A percentile compares a stretch with the other conserved stretches of the same genome.
Conservation (phyloP, 2,888 invertebrate species). For the Chydorus sphaericus region DNA sequence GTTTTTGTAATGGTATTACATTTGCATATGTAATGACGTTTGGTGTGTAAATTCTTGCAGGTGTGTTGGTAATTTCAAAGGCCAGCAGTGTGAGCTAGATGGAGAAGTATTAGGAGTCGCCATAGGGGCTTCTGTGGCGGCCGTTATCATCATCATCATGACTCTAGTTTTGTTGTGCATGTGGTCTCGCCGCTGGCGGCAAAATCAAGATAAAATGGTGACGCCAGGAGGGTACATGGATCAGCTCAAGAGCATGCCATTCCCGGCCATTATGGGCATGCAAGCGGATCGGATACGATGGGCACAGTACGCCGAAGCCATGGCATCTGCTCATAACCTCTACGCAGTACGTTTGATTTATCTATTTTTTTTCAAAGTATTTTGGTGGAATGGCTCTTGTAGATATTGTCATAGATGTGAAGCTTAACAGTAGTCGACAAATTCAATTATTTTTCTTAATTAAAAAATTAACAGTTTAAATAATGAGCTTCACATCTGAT, state of each 20-base stretch:
- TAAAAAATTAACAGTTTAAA: too few relatives aligned
- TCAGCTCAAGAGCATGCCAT: not conserved
- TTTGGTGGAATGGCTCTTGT: not conserved
- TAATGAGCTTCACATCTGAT: too few relatives aligned
- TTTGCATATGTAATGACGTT: not conserved
- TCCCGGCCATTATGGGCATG: not conserved
- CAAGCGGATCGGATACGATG: slow-evolving; percentile 58
- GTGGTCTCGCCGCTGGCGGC: slow-evolving; percentile 45
- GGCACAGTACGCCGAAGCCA: slow-evolving; percentile 68
- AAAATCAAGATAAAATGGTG: slow-evolving; percentile 8
- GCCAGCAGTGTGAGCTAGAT: slow-evolving; percentile 75
- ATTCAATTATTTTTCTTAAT: too few relatives aligned
- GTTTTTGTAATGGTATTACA: not conserved
- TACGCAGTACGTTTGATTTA: slow-evolving; percentile 24
- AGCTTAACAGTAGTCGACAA: too few relatives aligned
- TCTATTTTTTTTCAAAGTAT: not conserved
- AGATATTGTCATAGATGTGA: too few relatives aligned
- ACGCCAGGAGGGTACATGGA: not conserved
- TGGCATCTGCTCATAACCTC: slow-evolving; percentile 23
- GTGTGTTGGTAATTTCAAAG: slow-evolving; percentile 75
- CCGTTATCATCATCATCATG: slow-evolving; percentile 71
- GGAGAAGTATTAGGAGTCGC: slow-evolving; percentile 84
- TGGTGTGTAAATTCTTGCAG: slow-evolving; percentile 31
- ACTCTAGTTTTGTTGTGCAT: slow-evolving; percentile 73
- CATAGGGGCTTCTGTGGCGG: slow-evolving; percentile 75